Evolutionary conservation across 2,888 invertebrate genomes (phyloP), one percentile per base, ranked within the genome.

Genomic region (Dyspetes luteomarginatus): DNA sequence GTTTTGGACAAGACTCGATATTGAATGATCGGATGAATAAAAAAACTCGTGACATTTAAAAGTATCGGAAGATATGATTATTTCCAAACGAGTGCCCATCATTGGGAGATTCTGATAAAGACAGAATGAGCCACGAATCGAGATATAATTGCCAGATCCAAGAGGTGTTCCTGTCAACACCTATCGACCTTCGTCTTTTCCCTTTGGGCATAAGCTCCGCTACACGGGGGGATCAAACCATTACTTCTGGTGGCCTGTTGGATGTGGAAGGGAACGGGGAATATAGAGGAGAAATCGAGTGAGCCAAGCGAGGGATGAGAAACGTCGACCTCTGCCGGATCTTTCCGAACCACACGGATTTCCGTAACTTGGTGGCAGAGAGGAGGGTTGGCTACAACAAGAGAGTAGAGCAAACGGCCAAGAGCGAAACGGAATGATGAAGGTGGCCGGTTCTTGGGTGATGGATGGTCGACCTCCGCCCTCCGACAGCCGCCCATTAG

Each of bases 401-500:
- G 30, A 64, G 22, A 50, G 50, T 43, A 12, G 17, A 78, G 78
- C 69, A 71, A 78, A 62, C 62, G 79, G 76, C 71, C 30, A 67
- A 74, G 82, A 67, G 64, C 56, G 81, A 79, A 82, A 79, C 78
- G 68, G 83, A 83, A 86, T 84, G 85, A 86, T 82, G 84, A 84
- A 86, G 84, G 85, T 86, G 83, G 86, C 78, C 79, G 81, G 72
- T 78, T 48, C 68, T 55, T 65, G 76, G 67, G 84, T 87, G 86
- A 88, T 87, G 86, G 86, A 88, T 87, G 85, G 85, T 81, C 83
- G 84, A 86, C 85, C 86, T 86, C 85, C 84, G 83, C 83, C 82
- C 84, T 84, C 71, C 72, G 86, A 86, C 84, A 84, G 84, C 72
- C 83, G 75, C 77, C 86, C 86, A 87, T 86, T 86, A 87, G 85